Evolutionary conservation across 2,888 invertebrate species (phyloP).

Genomic region (Idaea straminata): DNA sequence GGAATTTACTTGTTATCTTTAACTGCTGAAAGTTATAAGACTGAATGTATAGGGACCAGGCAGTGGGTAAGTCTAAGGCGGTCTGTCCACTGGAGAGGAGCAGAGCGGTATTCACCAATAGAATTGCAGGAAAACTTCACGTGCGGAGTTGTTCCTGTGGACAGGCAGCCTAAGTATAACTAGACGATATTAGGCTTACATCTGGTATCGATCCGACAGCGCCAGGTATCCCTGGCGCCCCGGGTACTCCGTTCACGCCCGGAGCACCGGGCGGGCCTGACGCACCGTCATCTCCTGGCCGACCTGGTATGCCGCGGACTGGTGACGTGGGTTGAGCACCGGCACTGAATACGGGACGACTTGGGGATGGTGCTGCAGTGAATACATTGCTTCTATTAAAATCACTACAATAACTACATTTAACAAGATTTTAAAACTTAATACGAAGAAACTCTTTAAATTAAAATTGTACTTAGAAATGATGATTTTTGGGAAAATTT

Average conservation of each 20-base stretch:
- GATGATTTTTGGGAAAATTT: too few relatives aligned
- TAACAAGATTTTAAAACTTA: too few relatives aligned
- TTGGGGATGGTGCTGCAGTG: slow-evolving; percentile 29
- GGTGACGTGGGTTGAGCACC: slow-evolving; percentile 47
- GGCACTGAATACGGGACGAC: slow-evolving; percentile 33
- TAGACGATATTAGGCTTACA: slow-evolving; percentile 52
- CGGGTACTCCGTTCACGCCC: slow-evolving; percentile 82
- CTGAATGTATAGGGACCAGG: too few relatives aligned
- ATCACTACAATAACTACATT: too few relatives aligned
- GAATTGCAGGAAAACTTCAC: too few relatives aligned
- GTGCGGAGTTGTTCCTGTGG: too few relatives aligned
- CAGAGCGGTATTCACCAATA: too few relatives aligned
- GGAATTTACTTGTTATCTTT: too few relatives aligned
- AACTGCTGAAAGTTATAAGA: too few relatives aligned
- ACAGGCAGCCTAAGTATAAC: neutral
- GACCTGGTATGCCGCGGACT: slow-evolving; percentile 74
- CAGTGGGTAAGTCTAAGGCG: too few relatives aligned
- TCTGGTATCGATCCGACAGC: slow-evolving; percentile 86
- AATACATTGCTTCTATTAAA: neutral
- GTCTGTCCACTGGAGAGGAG: neutral
- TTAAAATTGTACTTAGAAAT: too few relatives aligned
- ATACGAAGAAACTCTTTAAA: too few relatives aligned
- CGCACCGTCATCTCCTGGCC: slow-evolving; percentile 77
- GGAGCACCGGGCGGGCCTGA: slow-evolving; percentile 81
- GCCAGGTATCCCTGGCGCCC: slow-evolving; percentile 85